Conservation (phyloP, 2,888 invertebrate species). For the Sericinus montela region DNA sequence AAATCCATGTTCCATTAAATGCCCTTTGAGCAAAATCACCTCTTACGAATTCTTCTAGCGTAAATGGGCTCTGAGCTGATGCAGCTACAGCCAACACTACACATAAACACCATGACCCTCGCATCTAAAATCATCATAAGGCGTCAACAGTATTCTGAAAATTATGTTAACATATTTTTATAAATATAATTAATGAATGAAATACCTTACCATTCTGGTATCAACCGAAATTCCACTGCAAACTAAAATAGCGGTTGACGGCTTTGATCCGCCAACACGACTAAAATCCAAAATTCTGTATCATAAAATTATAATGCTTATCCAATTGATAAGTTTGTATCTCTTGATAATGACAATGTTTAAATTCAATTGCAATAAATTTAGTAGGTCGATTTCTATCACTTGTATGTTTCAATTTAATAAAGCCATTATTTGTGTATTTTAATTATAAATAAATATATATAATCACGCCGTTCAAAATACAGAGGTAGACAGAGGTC, state of each 20-base stretch:
- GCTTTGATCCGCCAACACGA: slow-evolving; percentile 50
- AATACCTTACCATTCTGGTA: slow-evolving; percentile 21
- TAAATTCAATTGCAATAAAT: slow-evolving; percentile 37
- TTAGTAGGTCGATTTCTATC: slow-evolving; percentile 40
- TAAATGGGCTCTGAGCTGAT: slow-evolving; percentile 55
- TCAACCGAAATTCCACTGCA: slow-evolving; percentile 18
- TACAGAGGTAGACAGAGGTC: no score
- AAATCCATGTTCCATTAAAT: slow-evolving; percentile 83
- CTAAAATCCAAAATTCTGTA: slow-evolving; percentile 43
- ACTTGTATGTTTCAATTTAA: no score
- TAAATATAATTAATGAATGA: not conserved
- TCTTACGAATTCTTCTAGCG: slow-evolving; percentile 58
- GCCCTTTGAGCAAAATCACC: slow-evolving; percentile 58
- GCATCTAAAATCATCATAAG: not conserved
- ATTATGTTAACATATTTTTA: not conserved
- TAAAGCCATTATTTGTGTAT: no score
- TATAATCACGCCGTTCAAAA: no score
- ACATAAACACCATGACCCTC: slow-evolving; percentile 36
- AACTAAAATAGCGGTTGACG: slow-evolving; percentile 39
- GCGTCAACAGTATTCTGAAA: not conserved
- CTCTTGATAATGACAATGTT: slow-evolving; percentile 50
- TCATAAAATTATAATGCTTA: slow-evolving; percentile 47
- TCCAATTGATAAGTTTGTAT: slow-evolving; percentile 56
- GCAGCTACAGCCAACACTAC: slow-evolving; percentile 40
- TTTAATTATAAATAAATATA: no score